Base-by-base conservation (phyloP, 2,888 invertebrate genomes). In the Pristionchus japonicus region DNA sequence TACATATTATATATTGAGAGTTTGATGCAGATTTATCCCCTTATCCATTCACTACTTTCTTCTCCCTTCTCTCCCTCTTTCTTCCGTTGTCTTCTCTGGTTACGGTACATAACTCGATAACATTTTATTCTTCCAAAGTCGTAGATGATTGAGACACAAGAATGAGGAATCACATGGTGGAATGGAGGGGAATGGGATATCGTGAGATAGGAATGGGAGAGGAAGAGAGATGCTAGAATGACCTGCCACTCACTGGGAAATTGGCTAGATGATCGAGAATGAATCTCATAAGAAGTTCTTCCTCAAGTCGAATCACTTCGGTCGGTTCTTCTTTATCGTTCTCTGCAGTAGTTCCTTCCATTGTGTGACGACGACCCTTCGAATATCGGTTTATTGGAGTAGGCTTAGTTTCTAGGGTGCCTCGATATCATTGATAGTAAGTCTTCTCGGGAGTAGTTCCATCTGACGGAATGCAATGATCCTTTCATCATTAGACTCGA, bases 41-140 rank as follows among this genome's bases (percentile, higher is more conserved):
- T 77, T 43, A 27, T 77, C 47, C 43, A 77, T 77, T 37, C 17
- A 77, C 77, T 77, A 77, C 47, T 77, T 77, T n/a, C n/a, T n/a
- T n/a, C n/a, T n/a, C 70, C 47, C 43, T n/a, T 77, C 77, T 40
- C 40, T 34, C 34, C 34, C 67, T 67, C 34, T 67, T n/a, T 43
- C 6, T 9, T 57, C 57, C 77, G 17, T 47, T 77, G 77, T 77
- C 43, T 47, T 77, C 77, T 77, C 77, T 77, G 77, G 77, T 77
- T 77, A 77, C 77, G 40, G 77, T 77, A 77, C 77, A 77, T 77
- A 77, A 77, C 77, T 77, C 47, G 77, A 77, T 77, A 77, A 77
- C 77, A 77, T 77, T 77, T 77, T 77, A 74, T 77, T n/a, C 77
- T 47, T 47, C 43, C 40, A 77, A 70, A 77, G n/a, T 27, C 23